A percentile compares a stretch with the other conserved stretches of the same genome.
Conservation (phyloP, 2,888 invertebrate genomes). For the Acanthococcus lagerstroemiae region DNA sequence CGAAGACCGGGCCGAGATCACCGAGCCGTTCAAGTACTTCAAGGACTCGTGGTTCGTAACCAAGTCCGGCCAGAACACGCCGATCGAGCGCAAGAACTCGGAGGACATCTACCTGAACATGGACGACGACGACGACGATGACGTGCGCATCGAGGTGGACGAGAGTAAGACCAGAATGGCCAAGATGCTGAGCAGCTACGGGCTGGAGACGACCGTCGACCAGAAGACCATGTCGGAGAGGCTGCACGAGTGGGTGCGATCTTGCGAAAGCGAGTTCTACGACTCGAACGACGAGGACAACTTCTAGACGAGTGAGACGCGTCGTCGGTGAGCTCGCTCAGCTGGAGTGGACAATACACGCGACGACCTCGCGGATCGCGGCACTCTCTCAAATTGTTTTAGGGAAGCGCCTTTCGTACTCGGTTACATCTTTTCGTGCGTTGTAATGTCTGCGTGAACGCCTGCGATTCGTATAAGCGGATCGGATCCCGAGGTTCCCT, state of each 20-base stretch:
- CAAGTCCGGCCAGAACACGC: slow-evolving; percentile 37
- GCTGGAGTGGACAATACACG: too few species aligned
- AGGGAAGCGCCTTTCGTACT: too few species aligned
- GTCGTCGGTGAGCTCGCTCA: too few species aligned
- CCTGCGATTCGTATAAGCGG: too few species aligned
- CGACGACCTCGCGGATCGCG: too few species aligned
- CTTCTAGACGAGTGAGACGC: too few species aligned
- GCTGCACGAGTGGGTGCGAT: slow-evolving; percentile 57
- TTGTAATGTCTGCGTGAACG: too few species aligned
- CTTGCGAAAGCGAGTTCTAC: slow-evolving; percentile 43
- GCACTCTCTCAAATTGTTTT: too few species aligned
- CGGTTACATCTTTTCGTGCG: too few species aligned
- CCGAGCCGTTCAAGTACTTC: slow-evolving; percentile 51
- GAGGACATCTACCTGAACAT: slow-evolving; percentile 44
- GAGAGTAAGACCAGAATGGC: slow-evolving; percentile 48
- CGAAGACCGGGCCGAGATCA: slow-evolving; percentile 52
- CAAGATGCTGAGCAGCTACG: slow-evolving; percentile 50
- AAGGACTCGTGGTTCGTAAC: slow-evolving; percentile 50
- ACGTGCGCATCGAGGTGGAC: slow-evolving; percentile 46
- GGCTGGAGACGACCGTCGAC: slow-evolving; percentile 55
- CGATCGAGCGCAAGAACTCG: slow-evolving; percentile 43
- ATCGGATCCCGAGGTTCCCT: too few species aligned
- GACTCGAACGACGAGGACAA: slow-evolving; percentile 25
- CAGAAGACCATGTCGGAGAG: slow-evolving; percentile 51
- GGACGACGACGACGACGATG: slow-evolving; percentile 44